These are phyloP conservation scores for Drosophila mayaguana DNA, from an alignment of 2,888 invertebrate species.

Conservation along the genomic window DNA sequence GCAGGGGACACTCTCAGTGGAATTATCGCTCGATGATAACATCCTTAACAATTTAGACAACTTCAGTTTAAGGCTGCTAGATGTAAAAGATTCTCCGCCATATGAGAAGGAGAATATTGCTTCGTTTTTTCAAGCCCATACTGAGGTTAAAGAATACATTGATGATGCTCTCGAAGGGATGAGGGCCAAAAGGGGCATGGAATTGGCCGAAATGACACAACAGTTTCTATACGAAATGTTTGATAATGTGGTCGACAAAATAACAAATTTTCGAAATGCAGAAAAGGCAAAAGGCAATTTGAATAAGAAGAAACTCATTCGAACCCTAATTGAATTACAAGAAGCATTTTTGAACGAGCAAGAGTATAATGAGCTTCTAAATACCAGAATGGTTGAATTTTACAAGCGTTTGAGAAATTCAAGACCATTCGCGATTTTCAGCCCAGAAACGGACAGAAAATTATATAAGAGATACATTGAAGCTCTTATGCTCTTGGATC, in stretches of 20 bases:
- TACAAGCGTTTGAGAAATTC: slow-evolving; percentile 66
- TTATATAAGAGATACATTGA: slow-evolving; percentile 31
- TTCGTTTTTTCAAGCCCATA: background rate
- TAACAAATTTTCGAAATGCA: slow-evolving; percentile 47
- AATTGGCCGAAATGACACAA: background rate
- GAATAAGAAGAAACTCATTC: slow-evolving; percentile 59
- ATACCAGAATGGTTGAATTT: slow-evolving; percentile 67
- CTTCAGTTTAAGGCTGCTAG: fast-evolving
- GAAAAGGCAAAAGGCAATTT: slow-evolving; percentile 29
- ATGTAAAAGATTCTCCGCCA: fast-evolving
- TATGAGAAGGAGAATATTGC: background rate
- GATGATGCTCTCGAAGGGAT: background rate
- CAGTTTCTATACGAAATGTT: slow-evolving; percentile 58
- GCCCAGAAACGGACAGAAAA: fast-evolving
- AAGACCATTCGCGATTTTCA: slow-evolving; percentile 49
- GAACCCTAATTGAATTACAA: slow-evolving; percentile 20
- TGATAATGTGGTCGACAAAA: slow-evolving; percentile 37
- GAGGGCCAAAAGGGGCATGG: fast-evolving
- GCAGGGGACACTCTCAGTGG: too few species aligned
- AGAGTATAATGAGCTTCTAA: slow-evolving; percentile 39
- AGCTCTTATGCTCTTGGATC: slow-evolving; percentile 56
- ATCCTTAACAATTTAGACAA: too few species aligned
- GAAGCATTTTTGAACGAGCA: slow-evolving; percentile 12
- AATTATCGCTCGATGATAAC: background rate
- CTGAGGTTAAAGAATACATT: fast-evolving